A percentile compares a stretch with the other conserved stretches of the same genome.
These are phyloP conservation scores for Mesoclemmys tuberculata DNA, from an alignment of 2,113 vertebrate genomes.

Conservation along the genomic window DNA sequence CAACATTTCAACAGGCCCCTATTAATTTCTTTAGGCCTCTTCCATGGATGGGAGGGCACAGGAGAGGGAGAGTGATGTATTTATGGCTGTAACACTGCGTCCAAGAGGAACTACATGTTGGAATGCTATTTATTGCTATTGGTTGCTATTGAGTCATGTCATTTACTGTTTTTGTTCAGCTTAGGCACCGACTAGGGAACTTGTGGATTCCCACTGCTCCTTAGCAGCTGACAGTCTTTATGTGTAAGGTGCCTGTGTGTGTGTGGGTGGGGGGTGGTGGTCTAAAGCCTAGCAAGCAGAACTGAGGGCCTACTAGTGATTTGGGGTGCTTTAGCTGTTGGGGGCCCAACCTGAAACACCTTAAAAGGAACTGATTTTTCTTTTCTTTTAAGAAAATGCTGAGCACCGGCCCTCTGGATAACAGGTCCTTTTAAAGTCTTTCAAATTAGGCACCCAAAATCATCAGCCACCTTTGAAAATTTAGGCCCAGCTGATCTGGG, in stretches of 20 bases:
- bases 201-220: background rate
- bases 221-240: background rate
- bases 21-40: background rate
- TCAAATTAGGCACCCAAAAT: background rate
- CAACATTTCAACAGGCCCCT: background rate
- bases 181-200: background rate
- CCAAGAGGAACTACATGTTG: background rate
- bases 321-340: background rate
- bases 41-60: background rate
- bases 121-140: background rate
- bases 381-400: background rate
- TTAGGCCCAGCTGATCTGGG: background rate
- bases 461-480: background rate
- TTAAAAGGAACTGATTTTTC: background rate
- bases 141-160: background rate
- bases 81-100: background rate
- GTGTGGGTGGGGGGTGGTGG: background rate
- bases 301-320: background rate
- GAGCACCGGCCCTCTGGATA: background rate
- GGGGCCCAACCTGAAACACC: background rate
- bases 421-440: background rate
- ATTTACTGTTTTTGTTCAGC: background rate
- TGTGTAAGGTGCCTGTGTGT: background rate
- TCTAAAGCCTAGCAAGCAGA: background rate
- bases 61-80: background rate